Evolutionary conservation across 2,888 invertebrate genomes (phyloP).

Genomic region (Drosophila rubida): DNA sequence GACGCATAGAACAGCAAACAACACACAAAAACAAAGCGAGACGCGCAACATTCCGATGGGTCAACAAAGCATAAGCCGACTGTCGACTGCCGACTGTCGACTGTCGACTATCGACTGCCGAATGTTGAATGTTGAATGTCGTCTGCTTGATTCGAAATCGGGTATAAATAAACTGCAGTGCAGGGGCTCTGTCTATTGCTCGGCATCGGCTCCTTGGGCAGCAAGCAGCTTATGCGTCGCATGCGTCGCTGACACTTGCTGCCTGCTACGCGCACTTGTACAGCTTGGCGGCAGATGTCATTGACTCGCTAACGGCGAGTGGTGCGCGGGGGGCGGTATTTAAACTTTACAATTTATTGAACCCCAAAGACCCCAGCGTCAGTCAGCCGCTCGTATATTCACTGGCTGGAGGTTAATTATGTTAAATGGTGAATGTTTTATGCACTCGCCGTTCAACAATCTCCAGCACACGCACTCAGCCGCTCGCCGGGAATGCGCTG

Average conservation of each 20-base stretch:
- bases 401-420: conserved; percentile 63
- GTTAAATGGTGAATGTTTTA: conserved; percentile 58
- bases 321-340: conserved; percentile 26
- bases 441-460: conserved; percentile 14
- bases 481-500: conserved; percentile 3
- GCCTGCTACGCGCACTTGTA: conserved; percentile 23
- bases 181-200: neutral
- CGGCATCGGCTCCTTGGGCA: neutral
- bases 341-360: conserved; percentile 47
- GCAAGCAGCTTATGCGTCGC: neutral
- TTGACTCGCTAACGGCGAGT: no score
- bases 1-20: conserved; percentile 6
- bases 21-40: conserved; percentile 24
- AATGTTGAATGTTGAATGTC: neutral
- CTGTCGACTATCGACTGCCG: no score
- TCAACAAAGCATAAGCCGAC: conserved; percentile 67
- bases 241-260: conserved; percentile 21
- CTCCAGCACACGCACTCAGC: neutral
- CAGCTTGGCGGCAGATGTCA: conserved; percentile 49
- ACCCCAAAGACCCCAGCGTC: conserved; percentile 32
- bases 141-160: conserved; percentile 26
- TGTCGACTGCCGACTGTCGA: conserved; percentile 1
- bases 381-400: no score
- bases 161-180: conserved; percentile 54
- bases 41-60: conserved; percentile 44